These are phyloP conservation scores for Holcopasites calliopsidis DNA, from an alignment of 1,140 invertebrate species.

Conservation along the genomic window DNA sequence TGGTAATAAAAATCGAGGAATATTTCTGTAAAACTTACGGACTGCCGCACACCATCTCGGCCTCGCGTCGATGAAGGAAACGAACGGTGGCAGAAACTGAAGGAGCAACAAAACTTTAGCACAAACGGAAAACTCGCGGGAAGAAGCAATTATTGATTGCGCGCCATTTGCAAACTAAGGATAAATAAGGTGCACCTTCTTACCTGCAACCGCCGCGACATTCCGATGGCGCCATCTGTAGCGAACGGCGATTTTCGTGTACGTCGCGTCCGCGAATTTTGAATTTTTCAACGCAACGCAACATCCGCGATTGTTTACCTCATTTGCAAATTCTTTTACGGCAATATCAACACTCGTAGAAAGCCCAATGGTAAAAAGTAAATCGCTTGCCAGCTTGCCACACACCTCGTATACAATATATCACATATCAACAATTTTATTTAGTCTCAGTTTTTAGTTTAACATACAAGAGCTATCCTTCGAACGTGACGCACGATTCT, in stretches of 20 bases:
- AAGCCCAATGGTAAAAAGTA: not conserved
- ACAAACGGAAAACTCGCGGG: not conserved
- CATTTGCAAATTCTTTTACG: not conserved
- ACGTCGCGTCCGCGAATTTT: too few species aligned
- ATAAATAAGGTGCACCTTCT: not conserved
- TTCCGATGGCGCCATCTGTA: not conserved
- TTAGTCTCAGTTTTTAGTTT: constrained; percentile 69
- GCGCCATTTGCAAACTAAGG: not conserved
- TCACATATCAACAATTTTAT: constrained; percentile 69
- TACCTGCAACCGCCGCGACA: not conserved
- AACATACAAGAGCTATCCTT: constrained; percentile 72
- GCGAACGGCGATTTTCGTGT: not conserved
- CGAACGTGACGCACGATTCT: constrained; percentile 60
- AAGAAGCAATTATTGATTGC: not conserved
- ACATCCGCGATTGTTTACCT: too few species aligned
- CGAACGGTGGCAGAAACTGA: too few species aligned
- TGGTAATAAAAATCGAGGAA: too few species aligned
- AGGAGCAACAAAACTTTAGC: too few species aligned
- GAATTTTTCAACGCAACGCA: too few species aligned
- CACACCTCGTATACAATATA: constrained; percentile 37
- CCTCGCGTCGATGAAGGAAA: too few species aligned
- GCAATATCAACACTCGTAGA: too few species aligned
- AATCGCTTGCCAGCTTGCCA: not conserved
- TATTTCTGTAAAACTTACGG: too few species aligned
- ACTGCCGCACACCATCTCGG: too few species aligned